phyloP scores from a whole-genome alignment of 2,113 vertebrate genomes.

The Pterophyllum scalare region DNA sequence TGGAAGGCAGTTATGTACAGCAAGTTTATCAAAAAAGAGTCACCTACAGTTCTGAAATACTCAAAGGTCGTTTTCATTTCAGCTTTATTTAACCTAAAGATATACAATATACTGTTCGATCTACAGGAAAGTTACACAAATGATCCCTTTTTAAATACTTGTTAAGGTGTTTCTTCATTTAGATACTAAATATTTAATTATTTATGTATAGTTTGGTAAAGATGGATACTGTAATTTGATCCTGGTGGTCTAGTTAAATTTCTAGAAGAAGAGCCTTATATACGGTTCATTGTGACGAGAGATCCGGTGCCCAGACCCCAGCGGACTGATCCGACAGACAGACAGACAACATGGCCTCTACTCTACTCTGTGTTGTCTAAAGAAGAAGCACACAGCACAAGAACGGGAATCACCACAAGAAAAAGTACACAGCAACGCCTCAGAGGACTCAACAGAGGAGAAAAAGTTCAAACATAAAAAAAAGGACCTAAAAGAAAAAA shows the following conservation, averaged over 20 bases:
- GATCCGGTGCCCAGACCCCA: slow-evolving; percentile 53
- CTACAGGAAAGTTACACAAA: slow-evolving; percentile 98
- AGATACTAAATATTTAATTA: slow-evolving; percentile 92
- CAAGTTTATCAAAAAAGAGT: slow-evolving; percentile 87
- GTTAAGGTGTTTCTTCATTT: slow-evolving; percentile 84
- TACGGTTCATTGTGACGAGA: slow-evolving; percentile 63
- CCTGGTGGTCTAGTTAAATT: slow-evolving; percentile 87
- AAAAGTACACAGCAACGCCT: slow-evolving; percentile 87
- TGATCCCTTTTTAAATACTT: slow-evolving; percentile 86
- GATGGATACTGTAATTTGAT: slow-evolving; percentile 85
- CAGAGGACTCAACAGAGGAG: slow-evolving; percentile 86
- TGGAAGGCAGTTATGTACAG: slow-evolving; percentile 97
- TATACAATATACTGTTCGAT: slow-evolving; percentile 92
- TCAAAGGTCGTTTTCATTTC: slow-evolving; percentile 85
- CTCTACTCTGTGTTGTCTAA: slow-evolving; percentile 88
- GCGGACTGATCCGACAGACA: slow-evolving; percentile 53
- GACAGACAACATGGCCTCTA: slow-evolving; percentile 65
- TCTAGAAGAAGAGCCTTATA: slow-evolving; percentile 90
- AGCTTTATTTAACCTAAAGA: slow-evolving; percentile 87
- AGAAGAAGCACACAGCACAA: slow-evolving; percentile 88
- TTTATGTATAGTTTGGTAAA: slow-evolving; percentile 84
- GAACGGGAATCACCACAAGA: slow-evolving; percentile 89
- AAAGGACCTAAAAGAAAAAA: slow-evolving; percentile 42
- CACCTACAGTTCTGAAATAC: slow-evolving; percentile 93
- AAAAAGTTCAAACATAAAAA: slow-evolving; percentile 40